A percentile compares a stretch with the other conserved stretches of the same genome.
Conservation (phyloP, 2,797 vertebrate genomes). For the Enteromius viviparus region DNA sequence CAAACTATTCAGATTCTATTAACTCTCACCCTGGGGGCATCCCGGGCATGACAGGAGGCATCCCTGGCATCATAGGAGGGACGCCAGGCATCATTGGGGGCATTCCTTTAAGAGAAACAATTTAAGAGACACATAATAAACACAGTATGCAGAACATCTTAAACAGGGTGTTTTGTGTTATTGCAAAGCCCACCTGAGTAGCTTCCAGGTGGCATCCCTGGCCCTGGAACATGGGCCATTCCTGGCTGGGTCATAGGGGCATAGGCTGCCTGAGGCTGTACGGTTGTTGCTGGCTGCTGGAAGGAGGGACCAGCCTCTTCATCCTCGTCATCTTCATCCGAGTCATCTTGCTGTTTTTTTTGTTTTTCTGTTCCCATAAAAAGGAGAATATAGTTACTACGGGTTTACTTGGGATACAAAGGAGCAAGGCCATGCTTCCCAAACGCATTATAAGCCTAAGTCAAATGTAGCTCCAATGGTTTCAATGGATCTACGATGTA, state of each 20-base stretch:
- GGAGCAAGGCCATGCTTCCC: neutral
- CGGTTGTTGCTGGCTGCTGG: slow-evolving; percentile 81
- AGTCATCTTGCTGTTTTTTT: slow-evolving; percentile 93
- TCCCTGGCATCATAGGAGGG: slow-evolving; percentile 96
- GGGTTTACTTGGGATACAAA: neutral
- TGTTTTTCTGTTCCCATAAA: slow-evolving; percentile 81
- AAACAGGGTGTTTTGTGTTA: neutral
- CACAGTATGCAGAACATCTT: no score
- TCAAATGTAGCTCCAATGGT: no score
- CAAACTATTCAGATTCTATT: neutral
- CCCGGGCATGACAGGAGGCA: slow-evolving; percentile 95
- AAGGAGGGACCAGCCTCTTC: slow-evolving; percentile 88
- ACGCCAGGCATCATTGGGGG: slow-evolving; percentile 95
- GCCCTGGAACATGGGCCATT: slow-evolving; percentile 85
- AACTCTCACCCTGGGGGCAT: slow-evolving; percentile 92
- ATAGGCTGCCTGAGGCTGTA: slow-evolving; percentile 87
- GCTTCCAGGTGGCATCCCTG: slow-evolving; percentile 89
- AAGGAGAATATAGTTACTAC: neutral
- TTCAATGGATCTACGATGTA: no score
- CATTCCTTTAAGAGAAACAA: slow-evolving; percentile 80
- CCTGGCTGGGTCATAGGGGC: slow-evolving; percentile 91
- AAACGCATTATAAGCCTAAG: no score
- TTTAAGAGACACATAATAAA: neutral
- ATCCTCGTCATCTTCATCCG: slow-evolving; percentile 92
- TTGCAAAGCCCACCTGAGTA: slow-evolving; percentile 72